phyloP scores from a whole-genome alignment of 2,797 vertebrate species.

The Coregonus ussuriensis region DNA sequence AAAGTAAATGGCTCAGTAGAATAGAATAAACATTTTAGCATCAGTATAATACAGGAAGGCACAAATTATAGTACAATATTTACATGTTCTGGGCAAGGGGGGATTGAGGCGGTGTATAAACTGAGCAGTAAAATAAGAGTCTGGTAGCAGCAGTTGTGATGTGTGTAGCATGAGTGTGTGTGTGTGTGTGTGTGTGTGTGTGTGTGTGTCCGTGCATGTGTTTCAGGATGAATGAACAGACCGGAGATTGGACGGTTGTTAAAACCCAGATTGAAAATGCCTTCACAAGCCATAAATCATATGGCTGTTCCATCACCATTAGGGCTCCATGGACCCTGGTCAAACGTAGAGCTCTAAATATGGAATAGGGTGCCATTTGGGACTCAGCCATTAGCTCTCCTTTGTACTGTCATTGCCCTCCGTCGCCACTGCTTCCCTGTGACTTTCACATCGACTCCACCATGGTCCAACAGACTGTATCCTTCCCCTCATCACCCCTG shows the following conservation, averaged over 20 bases:
- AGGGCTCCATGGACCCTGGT: background rate
- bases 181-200: background rate
- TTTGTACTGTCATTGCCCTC: background rate
- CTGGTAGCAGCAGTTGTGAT: too few species aligned
- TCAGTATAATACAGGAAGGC: too few species aligned
- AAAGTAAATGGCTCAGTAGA: too few species aligned
- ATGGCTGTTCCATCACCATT: slow-evolving; percentile 8
- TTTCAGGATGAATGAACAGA: background rate
- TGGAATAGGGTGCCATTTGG: slow-evolving; percentile 9
- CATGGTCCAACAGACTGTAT: too few species aligned
- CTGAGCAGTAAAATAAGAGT: too few species aligned
- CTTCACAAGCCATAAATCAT: slow-evolving; percentile 36
- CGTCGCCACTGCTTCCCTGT: background rate
- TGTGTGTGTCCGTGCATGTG: too few species aligned
- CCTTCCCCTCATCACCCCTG: background rate
- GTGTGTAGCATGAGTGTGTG: background rate
- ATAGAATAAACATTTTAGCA: too few species aligned
- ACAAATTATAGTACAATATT: too few species aligned
- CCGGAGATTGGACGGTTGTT: slow-evolving; percentile 35
- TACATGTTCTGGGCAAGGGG: too few species aligned
- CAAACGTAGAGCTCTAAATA: background rate
- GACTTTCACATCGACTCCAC: background rate
- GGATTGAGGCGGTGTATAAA: too few species aligned
- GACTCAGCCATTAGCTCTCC: slow-evolving; percentile 10
- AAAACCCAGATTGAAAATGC: slow-evolving; percentile 42